phyloP scores from a whole-genome alignment of 2,797 vertebrate genomes.

The Crenuchus spilurus region DNA sequence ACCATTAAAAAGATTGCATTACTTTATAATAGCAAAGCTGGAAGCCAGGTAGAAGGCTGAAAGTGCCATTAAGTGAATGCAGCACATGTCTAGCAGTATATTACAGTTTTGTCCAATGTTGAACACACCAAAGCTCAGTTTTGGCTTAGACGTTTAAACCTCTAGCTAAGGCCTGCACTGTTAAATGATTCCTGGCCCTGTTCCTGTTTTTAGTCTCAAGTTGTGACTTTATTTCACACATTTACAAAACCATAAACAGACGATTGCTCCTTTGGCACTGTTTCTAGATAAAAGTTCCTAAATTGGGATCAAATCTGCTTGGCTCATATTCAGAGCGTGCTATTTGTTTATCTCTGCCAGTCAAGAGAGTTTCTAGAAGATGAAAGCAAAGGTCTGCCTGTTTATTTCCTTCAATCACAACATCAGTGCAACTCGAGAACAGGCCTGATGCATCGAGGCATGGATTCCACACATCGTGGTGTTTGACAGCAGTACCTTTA shows the following conservation, averaged over 20 bases:
- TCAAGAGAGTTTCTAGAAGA: not conserved
- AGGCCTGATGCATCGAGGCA: too few relatives aligned
- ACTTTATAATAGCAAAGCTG: too few relatives aligned
- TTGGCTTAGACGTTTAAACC: not conserved
- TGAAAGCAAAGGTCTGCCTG: not conserved
- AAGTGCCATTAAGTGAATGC: not conserved
- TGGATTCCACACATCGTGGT: too few relatives aligned
- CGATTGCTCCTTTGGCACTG: not conserved
- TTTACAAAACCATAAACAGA: constrained; percentile 8
- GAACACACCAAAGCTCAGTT: not conserved
- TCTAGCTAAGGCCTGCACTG: not conserved
- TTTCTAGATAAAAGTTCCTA: not conserved
- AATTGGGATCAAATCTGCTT: not conserved
- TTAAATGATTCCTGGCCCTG: not conserved
- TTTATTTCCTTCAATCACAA: too few relatives aligned
- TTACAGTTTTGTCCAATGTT: not conserved
- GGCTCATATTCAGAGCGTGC: not conserved
- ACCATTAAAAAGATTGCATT: not conserved
- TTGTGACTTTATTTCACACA: not conserved
- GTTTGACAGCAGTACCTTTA: too few relatives aligned
- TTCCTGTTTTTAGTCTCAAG: not conserved
- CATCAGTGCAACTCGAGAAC: too few relatives aligned
- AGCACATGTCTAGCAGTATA: not conserved
- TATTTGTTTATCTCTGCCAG: not conserved
- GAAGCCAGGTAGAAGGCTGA: not conserved